These are phyloP conservation scores for Drosophila cracens DNA, from an alignment of 2,888 invertebrate species.

Conservation along the genomic window DNA sequence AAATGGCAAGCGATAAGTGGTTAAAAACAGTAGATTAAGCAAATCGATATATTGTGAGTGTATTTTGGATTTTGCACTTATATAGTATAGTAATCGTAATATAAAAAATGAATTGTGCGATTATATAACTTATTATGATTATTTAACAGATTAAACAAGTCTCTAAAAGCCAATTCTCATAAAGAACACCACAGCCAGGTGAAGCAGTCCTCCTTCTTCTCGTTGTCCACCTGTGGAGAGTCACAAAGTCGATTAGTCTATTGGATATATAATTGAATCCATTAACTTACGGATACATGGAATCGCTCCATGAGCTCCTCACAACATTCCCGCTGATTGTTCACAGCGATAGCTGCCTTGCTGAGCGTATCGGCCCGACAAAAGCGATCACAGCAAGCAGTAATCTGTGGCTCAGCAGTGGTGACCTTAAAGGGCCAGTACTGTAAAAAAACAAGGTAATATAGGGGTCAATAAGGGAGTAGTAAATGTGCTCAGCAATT, in stretches of 20 bases:
- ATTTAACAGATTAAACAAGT: slow-evolving; percentile 9
- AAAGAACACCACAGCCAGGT: slow-evolving; percentile 45
- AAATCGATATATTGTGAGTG: slow-evolving; percentile 11
- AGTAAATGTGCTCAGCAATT: background rate
- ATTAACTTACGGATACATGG: slow-evolving; percentile 66
- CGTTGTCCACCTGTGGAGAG: slow-evolving; percentile 59
- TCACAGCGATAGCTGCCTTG: slow-evolving; percentile 73
- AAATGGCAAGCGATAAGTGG: slow-evolving; percentile 35
- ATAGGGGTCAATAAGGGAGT: background rate
- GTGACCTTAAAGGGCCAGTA: slow-evolving; percentile 75
- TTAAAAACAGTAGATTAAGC: slow-evolving; percentile 40
- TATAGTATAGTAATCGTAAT: background rate
- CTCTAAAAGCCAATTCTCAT: slow-evolving; percentile 50
- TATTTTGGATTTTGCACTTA: slow-evolving; percentile 49
- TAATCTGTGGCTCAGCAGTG: slow-evolving; percentile 72
- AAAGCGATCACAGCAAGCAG: slow-evolving; percentile 70
- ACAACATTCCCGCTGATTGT: slow-evolving; percentile 70
- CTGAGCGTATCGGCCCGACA: slow-evolving; percentile 76
- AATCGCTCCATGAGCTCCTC: slow-evolving; percentile 64
- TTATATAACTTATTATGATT: slow-evolving; percentile 50
- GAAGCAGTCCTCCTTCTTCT: slow-evolving; percentile 52
- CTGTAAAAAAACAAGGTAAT: slow-evolving; percentile 23
- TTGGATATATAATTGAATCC: background rate
- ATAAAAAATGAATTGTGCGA: slow-evolving; percentile 30
- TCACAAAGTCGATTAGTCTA: background rate